Percentiles rank a stretch among this genome's conserved stretches.
Evolutionary conservation across 2,113 vertebrate genomes (phyloP).

Genomic region (Mormyrus iriodes): DNA sequence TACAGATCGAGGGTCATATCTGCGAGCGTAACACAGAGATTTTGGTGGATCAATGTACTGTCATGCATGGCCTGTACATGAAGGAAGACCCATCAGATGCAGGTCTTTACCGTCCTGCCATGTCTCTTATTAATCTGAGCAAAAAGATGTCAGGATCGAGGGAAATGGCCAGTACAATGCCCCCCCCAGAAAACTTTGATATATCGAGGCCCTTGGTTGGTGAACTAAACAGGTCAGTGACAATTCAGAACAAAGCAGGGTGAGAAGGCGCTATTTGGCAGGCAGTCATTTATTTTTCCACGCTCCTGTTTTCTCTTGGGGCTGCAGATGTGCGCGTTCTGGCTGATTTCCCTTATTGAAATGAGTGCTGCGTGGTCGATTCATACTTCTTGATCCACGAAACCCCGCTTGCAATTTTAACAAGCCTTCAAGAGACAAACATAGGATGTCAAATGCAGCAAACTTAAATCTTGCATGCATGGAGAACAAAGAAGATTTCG

Average conservation of each 20-base stretch:
- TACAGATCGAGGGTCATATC: not conserved
- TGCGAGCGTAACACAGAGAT: no score
- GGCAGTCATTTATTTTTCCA: not conserved
- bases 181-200: not conserved
- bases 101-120: not conserved
- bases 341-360: not conserved
- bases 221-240: not conserved
- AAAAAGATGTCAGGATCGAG: not conserved
- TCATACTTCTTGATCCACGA: not conserved
- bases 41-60: not conserved
- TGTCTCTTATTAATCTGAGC: not conserved
- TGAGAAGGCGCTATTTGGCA: not conserved
- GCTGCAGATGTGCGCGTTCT: not conserved
- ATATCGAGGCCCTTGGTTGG: not conserved
- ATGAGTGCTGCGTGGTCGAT: not conserved
- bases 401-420: not conserved
- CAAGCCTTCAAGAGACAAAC: not conserved
- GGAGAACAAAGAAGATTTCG: not conserved
- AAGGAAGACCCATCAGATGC: not conserved
- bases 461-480: not conserved
- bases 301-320: not conserved
- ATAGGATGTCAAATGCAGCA: not conserved
- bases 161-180: not conserved
- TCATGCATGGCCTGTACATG: not conserved
- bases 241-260: not conserved